Base-by-base conservation (phyloP, 92 coral and sea anemone species). In the Umimayanthus kanabou region DNA sequence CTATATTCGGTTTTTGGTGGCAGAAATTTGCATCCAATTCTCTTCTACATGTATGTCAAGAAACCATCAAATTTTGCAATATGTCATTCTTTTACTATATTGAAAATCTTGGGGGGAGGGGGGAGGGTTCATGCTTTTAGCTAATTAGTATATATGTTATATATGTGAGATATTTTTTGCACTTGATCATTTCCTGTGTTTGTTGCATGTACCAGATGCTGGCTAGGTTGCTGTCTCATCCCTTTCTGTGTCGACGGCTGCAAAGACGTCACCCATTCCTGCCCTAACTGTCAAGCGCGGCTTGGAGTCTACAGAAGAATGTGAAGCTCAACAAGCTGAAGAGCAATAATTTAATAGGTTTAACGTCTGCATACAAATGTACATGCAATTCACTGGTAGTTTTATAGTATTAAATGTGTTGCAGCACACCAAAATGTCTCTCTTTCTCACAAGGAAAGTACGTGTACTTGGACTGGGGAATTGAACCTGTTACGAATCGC, bases 191-290 rank as follows among this genome's bases (percentile, higher is more conserved):
- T 26, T 25, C 22, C 5, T 13, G 4, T 26, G 75, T 53, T 79
- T 79, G 5, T 50, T 53, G 14, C 28, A 61, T 69, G 22, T 23
- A 5, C 40, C 74, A 95, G 98, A 49, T 88, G 98, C 80, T 95
- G 96, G 99, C 42, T 95, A 49, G 98, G 98, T 22, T 95, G 98
- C 39, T 95, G 98, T 87, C 88, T 95, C 37, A 93, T 95, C 37
- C 98, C 98, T 39, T 95, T 95, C 91, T 95, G 94, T 78, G 20
- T 95, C 45, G 94, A 95, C 84, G 96, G 98, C 40, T 92, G 94
- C 88, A 95, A 95, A 85, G 98, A 93, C 88, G 98, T 95, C 73
- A 82, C 93, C 43, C 98, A 95, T 57, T 86, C 89, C 53, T 95
- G 98, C 76, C 98, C 98, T 47, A 95, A 95, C 90, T 95, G 98